phyloP scores from a whole-genome alignment of 2,113 vertebrate genomes.

The Ahaetulla prasina region DNA sequence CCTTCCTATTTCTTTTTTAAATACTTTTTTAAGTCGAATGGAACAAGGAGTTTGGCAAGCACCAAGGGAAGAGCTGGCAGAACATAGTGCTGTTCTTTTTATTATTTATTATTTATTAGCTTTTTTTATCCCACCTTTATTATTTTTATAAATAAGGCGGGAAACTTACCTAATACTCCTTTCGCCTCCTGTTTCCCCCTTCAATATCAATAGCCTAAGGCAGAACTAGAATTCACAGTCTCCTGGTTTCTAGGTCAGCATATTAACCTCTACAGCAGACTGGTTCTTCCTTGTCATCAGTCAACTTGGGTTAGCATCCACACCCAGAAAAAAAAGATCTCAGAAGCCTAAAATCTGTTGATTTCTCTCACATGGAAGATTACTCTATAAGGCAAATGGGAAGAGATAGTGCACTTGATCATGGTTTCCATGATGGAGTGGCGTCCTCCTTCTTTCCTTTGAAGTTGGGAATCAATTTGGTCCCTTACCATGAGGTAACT shows the following conservation, averaged over 20 bases:
- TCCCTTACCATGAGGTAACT: background rate
- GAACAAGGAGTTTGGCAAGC: background rate
- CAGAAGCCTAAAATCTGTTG: background rate
- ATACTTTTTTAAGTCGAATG: background rate
- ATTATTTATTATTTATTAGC: background rate
- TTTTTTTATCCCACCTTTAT: background rate
- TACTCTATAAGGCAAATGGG: background rate
- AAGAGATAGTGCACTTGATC: background rate
- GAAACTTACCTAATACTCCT: background rate
- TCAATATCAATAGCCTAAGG: background rate
- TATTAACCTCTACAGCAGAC: background rate
- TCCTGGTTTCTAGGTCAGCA: background rate
- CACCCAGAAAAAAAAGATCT: background rate
- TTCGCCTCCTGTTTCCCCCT: background rate
- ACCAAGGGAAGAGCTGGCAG: background rate
- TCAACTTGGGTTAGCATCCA: background rate
- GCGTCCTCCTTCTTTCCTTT: background rate
- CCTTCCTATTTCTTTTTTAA: background rate
- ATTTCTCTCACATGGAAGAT: background rate
- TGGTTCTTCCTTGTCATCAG: background rate
- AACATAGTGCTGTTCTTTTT: background rate
- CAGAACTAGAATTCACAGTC: background rate
- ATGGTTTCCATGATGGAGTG: background rate
- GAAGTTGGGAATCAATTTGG: background rate
- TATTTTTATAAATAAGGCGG: background rate